Evolutionary conservation across 92 coral and sea anemone species (phyloP), one percentile per base, ranked within the genome.

Genomic region (Palythoa heliodiscus): DNA sequence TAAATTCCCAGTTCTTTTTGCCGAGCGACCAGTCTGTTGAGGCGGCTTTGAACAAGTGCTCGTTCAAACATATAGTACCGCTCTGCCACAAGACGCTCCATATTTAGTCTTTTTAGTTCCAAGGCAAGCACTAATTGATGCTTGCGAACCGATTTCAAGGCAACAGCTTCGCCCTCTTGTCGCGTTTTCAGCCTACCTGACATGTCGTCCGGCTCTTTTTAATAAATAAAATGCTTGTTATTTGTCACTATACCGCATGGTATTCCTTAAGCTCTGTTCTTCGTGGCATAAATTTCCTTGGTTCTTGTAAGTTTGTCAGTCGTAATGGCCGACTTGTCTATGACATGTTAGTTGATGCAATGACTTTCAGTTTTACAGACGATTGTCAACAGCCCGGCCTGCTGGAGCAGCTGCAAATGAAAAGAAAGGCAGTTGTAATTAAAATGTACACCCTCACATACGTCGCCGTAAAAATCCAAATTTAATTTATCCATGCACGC

Each of bases 1-100:
- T 82, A 94, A 53, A 94, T 89, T 57, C 94, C 94, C 22, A 96
- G 91, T 14, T 92, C 91, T 43, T 87, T 89, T 85, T 96, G 99
- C 50, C 93, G 94, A 15, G 85, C 76, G 9, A 92, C 17, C 47
- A 96, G 77, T 70, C 86, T 91, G 19, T 86, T 86, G 0, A 85
- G 89, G 11, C 91, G 91, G 71, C 87, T 91, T 58, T 82, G 83
- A 55, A 96, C 68, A 0, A 96, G 84, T 5, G 96, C 86, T 77
- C 81, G 93, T 86, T 96, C 99, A 66, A 94, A 94, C 14, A 68
- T 63, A 73, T 92, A 92, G 58, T 90, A 94, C 74, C 95, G 86
- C 63, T 94, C 93, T 2, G 91, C 67, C 87, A 95, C 92, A 48
- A 92, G 91, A 82, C 87, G 84, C 82, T 95, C 95, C 82, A 91